These are phyloP conservation scores for Barbus barbus DNA, from an alignment of 2,113 vertebrate species.

Conservation along the genomic window DNA sequence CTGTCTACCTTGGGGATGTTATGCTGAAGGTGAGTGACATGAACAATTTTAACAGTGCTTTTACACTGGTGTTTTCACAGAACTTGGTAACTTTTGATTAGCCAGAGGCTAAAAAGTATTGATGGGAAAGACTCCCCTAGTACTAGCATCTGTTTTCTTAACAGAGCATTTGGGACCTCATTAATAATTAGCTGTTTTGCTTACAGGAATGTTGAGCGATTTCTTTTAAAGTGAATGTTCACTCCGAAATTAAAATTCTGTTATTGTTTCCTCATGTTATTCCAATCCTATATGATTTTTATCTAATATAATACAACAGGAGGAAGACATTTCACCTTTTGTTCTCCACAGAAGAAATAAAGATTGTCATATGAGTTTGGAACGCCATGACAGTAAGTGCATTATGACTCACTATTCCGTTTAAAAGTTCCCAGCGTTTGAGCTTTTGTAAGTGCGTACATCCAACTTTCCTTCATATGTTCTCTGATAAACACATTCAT, in stretches of 20 bases:
- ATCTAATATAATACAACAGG: background rate
- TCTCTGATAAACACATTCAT: constrained; percentile 19
- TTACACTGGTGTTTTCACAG: background rate
- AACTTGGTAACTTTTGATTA: background rate
- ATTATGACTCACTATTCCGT: background rate
- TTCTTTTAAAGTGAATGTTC: background rate
- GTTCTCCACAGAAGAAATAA: background rate
- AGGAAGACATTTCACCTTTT: background rate
- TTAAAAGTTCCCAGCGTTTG: background rate
- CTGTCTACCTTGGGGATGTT: constrained; percentile 8
- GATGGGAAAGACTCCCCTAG: constrained; percentile 7
- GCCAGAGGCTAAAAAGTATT: constrained; percentile 8
- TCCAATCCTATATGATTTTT: background rate
- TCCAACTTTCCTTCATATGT: background rate
- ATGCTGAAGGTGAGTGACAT: constrained; percentile 20
- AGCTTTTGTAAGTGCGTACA: background rate
- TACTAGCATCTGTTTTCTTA: constrained; percentile 25
- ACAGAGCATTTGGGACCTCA: constrained; percentile 10
- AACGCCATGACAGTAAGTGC: background rate
- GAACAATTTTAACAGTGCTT: constrained; percentile 9
- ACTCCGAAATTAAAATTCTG: background rate
- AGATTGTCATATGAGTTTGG: background rate
- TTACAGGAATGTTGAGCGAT: background rate
- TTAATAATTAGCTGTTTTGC: constrained; percentile 30
- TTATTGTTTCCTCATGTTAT: background rate